Evolutionary conservation across 2,113 vertebrate genomes (phyloP), one percentile per base, ranked within the genome.

Genomic region (Lepisosteus osseus): DNA sequence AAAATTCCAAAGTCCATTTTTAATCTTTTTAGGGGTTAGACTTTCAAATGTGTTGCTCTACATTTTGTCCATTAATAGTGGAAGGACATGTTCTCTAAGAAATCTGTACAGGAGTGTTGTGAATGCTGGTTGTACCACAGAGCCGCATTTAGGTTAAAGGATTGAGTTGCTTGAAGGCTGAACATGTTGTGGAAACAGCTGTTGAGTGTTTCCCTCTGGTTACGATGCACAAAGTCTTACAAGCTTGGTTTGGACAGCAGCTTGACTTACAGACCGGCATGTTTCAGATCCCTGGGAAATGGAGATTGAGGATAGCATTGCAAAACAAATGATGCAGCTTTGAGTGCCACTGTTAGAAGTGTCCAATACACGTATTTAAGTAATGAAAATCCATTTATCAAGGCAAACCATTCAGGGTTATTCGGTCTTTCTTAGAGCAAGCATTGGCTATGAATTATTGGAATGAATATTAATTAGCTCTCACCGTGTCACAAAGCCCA

Each of bases 21-120:
- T 84, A 84, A 88, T 89, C 86, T 81, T 82, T 86, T 77, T 78
- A 75, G 72, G 79, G 73, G 74, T 29, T 79, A 75, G 83, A 84
- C 78, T 72, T 77, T 72, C 78, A 80, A 83, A 84, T 86, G 85
- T 91, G 86, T 74, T 86, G 85, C 86, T 90, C 82, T 82, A 70
- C 68, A 59, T 85, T 85, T 84, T 75, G 78, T 74, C 77, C 80
- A 80, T 84, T 89, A 84, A 81, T 78, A 80, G 79, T 47, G 72
- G 74, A 40, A 15, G 43, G 59, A 72, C 40, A 54, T 47, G 82
- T 81, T 69, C 69, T 76, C 79, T 80, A 69, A 72, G 69, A 76
- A 79, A 81, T 77, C 73, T 70, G 57, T 68, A 72, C 82, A 79
- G 80, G 79, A 78, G 64, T 75, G 57, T 72, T 79, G 73, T 83